Evolutionary conservation across 2,888 invertebrate species (phyloP).

Genomic region (Latrodectus hesperus): DNA sequence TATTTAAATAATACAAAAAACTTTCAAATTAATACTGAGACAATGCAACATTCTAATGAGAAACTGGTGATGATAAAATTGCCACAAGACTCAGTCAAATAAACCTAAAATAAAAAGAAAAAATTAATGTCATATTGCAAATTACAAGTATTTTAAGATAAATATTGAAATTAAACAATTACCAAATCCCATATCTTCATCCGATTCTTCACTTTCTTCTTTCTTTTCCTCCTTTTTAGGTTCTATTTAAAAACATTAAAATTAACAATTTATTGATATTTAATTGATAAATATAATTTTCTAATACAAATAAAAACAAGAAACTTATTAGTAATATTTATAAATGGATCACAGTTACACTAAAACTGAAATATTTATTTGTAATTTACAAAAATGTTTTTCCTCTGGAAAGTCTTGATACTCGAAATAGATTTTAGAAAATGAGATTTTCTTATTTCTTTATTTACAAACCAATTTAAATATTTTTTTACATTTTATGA

Average conservation of each 20-base stretch:
- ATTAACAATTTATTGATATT: neutral
- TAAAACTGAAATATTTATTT: no score
- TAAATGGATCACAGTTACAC: no score
- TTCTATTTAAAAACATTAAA: slow-evolving; percentile 21
- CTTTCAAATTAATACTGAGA: neutral
- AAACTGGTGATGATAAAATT: neutral
- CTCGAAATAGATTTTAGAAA: no score
- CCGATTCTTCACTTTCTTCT: slow-evolving; percentile 67
- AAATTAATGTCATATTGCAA: neutral
- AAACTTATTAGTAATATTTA: no score
- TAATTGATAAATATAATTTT: no score
- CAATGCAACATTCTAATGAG: neutral
- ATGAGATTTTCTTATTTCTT: no score
- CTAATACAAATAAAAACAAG: no score
- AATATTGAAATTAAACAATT: neutral
- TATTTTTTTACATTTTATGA: no score
- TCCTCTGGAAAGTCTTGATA: no score
- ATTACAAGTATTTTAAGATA: neutral
- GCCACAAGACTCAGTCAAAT: neutral
- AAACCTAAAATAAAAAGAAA: slow-evolving; percentile 9
- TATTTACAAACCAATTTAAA: no score
- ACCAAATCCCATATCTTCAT: slow-evolving; percentile 70
- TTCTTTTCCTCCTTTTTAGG: slow-evolving; percentile 68
- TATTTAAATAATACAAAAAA: neutral
- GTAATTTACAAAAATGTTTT: no score